Conservation (phyloP, 2,888 invertebrate genomes). For the Brenthis daphne region DNA sequence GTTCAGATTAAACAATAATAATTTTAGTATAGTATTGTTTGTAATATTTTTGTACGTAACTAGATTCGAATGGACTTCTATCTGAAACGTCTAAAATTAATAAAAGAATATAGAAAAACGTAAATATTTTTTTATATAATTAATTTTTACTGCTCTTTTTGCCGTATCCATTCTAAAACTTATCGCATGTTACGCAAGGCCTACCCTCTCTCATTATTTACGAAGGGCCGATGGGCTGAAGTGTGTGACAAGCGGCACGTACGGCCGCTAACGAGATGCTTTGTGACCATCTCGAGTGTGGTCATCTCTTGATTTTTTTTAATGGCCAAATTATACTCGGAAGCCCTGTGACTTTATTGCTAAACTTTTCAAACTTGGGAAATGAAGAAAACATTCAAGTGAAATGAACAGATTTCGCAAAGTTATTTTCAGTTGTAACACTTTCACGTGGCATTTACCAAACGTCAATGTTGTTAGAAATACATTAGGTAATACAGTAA, state of each 20-base stretch:
- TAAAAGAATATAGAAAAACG: no score
- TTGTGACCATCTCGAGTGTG: constrained; percentile 79
- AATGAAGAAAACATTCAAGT: constrained; percentile 2
- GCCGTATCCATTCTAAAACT: constrained; percentile 52
- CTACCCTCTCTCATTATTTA: constrained; percentile 80
- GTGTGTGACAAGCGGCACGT: constrained; percentile 81
- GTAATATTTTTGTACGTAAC: no score
- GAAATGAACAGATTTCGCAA: no score
- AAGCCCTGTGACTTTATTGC: constrained; percentile 50
- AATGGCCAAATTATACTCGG: constrained; percentile 78
- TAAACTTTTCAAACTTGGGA: constrained; percentile 63
- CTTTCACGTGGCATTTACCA: no score
- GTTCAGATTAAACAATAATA: not conserved
- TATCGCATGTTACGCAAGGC: constrained; percentile 56
- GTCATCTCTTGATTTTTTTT: constrained; percentile 78
- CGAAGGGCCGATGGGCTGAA: constrained; percentile 79
- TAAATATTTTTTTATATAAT: no score
- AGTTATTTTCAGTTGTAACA: no score
- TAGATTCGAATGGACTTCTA: no score
- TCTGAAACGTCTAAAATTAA: no score
- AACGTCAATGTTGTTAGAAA: no score
- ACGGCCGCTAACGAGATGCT: constrained; percentile 80
- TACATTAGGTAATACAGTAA: no score
- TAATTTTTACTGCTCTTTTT: constrained; percentile 32
- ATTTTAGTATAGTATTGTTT: no score